A percentile compares a stretch with the other conserved stretches of the same genome.
phyloP scores from a whole-genome alignment of 1,140 invertebrate species.

The Cyclargus thomasi region DNA sequence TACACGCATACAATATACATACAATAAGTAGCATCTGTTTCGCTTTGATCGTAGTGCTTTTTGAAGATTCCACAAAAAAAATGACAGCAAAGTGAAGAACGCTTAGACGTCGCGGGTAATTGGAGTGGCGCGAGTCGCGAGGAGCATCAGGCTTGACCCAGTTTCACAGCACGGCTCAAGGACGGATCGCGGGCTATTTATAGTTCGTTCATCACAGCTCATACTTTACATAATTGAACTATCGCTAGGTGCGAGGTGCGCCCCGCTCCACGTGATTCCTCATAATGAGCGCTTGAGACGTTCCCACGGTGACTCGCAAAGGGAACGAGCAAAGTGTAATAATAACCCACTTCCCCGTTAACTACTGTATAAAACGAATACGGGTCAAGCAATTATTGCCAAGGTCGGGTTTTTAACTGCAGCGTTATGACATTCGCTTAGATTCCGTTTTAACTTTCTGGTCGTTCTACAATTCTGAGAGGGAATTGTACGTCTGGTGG shows the following conservation, averaged over 20 bases:
- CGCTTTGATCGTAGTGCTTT: background rate
- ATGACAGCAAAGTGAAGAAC: slow-evolving; percentile 23
- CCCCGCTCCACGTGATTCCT: slow-evolving; percentile 42
- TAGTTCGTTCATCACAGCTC: slow-evolving; percentile 64
- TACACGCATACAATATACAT: background rate
- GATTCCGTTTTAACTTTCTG: background rate
- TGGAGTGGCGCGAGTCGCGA: slow-evolving; percentile 28
- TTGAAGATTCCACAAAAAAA: background rate
- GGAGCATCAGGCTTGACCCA: slow-evolving; percentile 56
- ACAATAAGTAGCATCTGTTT: background rate
- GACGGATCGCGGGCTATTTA: slow-evolving; percentile 71
- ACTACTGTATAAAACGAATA: slow-evolving; percentile 18
- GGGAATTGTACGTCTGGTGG: background rate
- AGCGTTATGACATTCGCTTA: slow-evolving; percentile 19
- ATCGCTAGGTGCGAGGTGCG: slow-evolving; percentile 37
- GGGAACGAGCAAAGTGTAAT: slow-evolving; percentile 47
- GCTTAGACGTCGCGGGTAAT: slow-evolving; percentile 35
- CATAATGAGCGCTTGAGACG: slow-evolving; percentile 39
- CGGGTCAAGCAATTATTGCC: slow-evolving; percentile 35
- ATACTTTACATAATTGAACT: slow-evolving; percentile 68
- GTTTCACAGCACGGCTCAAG: slow-evolving; percentile 65
- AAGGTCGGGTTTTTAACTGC: slow-evolving; percentile 35
- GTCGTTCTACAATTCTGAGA: background rate
- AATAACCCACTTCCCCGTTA: slow-evolving; percentile 56
- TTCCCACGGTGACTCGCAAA: slow-evolving; percentile 55